Conservation (phyloP, 2,113 vertebrate genomes). For the Cichladusa arquata region DNA sequence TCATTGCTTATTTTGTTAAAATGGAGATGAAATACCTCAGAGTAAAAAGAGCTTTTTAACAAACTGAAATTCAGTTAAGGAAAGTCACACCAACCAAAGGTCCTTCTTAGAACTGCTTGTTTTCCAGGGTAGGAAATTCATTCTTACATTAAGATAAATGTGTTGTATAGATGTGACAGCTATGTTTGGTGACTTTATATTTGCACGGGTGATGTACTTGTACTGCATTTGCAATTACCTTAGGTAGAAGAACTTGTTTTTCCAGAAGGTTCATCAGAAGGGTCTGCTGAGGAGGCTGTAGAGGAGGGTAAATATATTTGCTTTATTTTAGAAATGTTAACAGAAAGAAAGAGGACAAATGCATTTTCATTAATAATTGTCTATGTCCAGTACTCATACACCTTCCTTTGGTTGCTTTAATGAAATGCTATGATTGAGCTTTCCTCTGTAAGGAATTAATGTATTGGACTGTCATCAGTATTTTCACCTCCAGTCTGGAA, state of each 20-base stretch:
- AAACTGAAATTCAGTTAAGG: not conserved
- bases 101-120: not conserved
- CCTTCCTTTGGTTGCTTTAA: not conserved
- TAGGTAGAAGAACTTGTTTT: constrained; percentile 44
- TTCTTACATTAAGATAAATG: not conserved
- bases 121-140: not conserved
- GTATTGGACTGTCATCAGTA: not conserved
- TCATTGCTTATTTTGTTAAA: not conserved
- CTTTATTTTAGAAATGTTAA: not conserved
- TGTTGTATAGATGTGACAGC: not conserved
- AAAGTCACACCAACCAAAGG: not conserved
- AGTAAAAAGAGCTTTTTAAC: not conserved
- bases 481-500: not conserved
- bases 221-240: not conserved
- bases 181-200: not conserved
- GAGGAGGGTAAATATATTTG: not conserved
- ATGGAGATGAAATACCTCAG: not conserved
- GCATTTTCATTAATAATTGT: not conserved
- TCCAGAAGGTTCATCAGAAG: constrained; percentile 1
- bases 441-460: not conserved
- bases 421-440: not conserved
- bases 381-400: not conserved
- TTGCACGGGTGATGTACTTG: not conserved
- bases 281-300: not conserved
- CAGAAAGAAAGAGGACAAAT: not conserved